Percentiles rank a stretch among this genome's conserved stretches.
Evolutionary conservation across 2,113 vertebrate species (phyloP).

Genomic region (Ophiodon elongatus): DNA sequence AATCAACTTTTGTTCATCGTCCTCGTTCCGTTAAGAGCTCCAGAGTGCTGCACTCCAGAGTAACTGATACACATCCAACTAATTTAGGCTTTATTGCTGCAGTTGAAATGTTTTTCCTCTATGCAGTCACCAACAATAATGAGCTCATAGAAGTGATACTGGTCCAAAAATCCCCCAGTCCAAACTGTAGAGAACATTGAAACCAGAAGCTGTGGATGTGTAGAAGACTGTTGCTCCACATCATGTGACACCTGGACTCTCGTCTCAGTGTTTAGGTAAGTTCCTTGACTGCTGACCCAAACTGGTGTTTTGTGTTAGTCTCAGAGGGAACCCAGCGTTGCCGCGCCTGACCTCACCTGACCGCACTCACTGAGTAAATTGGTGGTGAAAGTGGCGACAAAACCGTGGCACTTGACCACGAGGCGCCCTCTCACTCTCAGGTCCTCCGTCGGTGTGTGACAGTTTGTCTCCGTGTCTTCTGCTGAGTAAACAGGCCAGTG

Average conservation of each 20-base stretch:
- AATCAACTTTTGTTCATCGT: not conserved
- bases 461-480: not conserved
- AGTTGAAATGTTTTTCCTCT: not conserved
- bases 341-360: not conserved
- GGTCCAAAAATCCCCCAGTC: not conserved
- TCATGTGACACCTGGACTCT: not conserved
- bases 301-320: not conserved
- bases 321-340: not conserved
- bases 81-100: not conserved
- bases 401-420: slow-evolving; percentile 17
- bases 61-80: not conserved
- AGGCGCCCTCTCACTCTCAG: not conserved
- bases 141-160: not conserved
- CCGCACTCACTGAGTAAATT: slow-evolving; percentile 13
- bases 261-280: not conserved
- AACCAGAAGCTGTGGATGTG: not conserved
- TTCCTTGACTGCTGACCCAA: not conserved
- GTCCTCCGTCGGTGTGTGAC: not conserved
- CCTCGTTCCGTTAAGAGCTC: not conserved
- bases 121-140: not conserved
- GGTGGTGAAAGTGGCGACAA: not conserved
- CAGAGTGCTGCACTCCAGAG: not conserved
- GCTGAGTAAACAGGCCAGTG: not conserved
- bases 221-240: not conserved
- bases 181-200: not conserved